Percentiles rank a stretch among this genome's conserved stretches.
phyloP scores from a whole-genome alignment of 2,888 invertebrate genomes.

The Epirrhoe tristata region DNA sequence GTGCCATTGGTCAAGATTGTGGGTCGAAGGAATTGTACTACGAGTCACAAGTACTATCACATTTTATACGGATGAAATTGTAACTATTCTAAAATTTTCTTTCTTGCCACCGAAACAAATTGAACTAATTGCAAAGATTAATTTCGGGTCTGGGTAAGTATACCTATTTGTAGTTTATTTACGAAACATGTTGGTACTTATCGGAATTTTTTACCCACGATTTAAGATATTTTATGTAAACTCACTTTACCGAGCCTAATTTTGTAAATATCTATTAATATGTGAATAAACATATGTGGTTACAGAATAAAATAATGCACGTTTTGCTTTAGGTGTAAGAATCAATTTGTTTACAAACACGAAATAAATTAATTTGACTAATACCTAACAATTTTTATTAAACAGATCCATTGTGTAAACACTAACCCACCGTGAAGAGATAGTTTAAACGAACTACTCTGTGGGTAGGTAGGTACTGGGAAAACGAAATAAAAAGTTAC shows the following conservation, averaged over 20 bases:
- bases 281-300: background rate
- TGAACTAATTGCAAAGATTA: no score
- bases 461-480: background rate
- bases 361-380: constrained; percentile 41
- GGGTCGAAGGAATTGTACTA: no score
- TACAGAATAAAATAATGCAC: constrained; percentile 42
- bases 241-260: background rate
- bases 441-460: background rate
- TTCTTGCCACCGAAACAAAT: no score
- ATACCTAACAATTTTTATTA: constrained; percentile 1
- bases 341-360: constrained; percentile 53
- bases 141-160: no score
- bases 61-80: background rate
- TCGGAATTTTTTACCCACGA: no score
- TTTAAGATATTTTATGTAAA: background rate
- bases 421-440: background rate
- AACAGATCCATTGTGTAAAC: background rate
- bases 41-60: no score
- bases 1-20: no score
- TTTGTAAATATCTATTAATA: constrained; percentile 24
- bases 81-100: background rate
- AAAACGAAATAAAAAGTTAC: background rate
- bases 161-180: no score
- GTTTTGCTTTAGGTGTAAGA: constrained; percentile 52
- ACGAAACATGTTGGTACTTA: no score